Evolutionary conservation across 2,888 invertebrate genomes (phyloP).

Genomic region (Aphrophora alni): DNA sequence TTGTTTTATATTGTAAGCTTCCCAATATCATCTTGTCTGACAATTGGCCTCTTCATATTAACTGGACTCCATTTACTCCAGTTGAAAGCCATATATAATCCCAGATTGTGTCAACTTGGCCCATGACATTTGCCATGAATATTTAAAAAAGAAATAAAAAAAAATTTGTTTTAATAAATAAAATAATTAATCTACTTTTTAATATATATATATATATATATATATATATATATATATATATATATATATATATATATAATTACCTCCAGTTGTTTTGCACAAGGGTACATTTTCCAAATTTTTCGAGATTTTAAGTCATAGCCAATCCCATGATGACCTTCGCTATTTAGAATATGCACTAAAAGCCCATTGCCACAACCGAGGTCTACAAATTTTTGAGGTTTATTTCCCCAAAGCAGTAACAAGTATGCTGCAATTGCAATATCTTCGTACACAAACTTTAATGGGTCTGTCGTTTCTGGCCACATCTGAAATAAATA

Average conservation of each 20-base stretch:
- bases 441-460: conserved; percentile 96
- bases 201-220: too few relatives aligned
- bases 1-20: too few relatives aligned
- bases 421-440: conserved; percentile 90
- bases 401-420: conserved; percentile 72
- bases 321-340: conserved; percentile 84
- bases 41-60: too few relatives aligned
- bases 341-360: conserved; percentile 81
- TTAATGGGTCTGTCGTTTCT: conserved; percentile 91
- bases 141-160: too few relatives aligned
- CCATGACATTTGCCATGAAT: too few relatives aligned
- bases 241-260: conserved; percentile 41
- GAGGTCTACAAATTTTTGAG: conserved; percentile 79
- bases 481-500: conserved; percentile 75
- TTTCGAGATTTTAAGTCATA: conserved; percentile 84
- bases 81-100: too few relatives aligned
- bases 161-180: too few relatives aligned
- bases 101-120: too few relatives aligned
- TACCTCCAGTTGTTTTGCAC: conserved; percentile 70
- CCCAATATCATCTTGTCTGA: too few relatives aligned
- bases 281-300: conserved; percentile 85
- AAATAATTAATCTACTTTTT: too few relatives aligned
- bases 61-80: too few relatives aligned
- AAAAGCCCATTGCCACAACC: conserved; percentile 98
- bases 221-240: too few relatives aligned